These are phyloP conservation scores for Alosa alosa DNA, from an alignment of 2,113 vertebrate species.

Conservation along the genomic window DNA sequence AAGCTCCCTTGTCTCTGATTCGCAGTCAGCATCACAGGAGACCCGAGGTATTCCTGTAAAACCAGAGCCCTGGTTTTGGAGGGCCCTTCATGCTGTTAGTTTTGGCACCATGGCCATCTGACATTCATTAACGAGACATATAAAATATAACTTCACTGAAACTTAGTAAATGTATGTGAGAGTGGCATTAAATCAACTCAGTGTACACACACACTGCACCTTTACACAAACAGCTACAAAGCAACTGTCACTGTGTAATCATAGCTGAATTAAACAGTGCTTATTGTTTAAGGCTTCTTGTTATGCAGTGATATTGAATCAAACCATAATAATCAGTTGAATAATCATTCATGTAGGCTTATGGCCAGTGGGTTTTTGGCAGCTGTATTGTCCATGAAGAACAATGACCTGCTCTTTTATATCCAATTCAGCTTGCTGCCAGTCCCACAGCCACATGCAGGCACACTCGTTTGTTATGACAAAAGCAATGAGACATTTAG, in stretches of 20 bases:
- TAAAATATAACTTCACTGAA: background rate
- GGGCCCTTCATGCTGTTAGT: background rate
- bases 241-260: background rate
- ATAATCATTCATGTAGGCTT: too few relatives aligned
- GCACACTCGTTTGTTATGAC: too few relatives aligned
- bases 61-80: background rate
- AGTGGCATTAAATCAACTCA: background rate
- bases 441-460: background rate
- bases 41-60: constrained; percentile 28
- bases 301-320: background rate
- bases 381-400: background rate
- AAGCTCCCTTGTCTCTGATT: constrained; percentile 30
- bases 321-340: background rate
- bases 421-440: background rate
- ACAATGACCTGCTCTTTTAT: background rate
- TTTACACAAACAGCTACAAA: background rate
- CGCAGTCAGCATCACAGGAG: constrained; percentile 29
- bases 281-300: background rate
- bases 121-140: constrained; percentile 11
- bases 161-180: background rate
- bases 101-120: background rate
- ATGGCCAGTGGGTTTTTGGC: too few relatives aligned
- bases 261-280: background rate
- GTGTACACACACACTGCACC: background rate
- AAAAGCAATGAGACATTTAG: too few relatives aligned